Percentiles rank a stretch among this genome's conserved stretches.
Conservation (phyloP, 2,888 invertebrate genomes). For the Protophormia terraenovae region DNA sequence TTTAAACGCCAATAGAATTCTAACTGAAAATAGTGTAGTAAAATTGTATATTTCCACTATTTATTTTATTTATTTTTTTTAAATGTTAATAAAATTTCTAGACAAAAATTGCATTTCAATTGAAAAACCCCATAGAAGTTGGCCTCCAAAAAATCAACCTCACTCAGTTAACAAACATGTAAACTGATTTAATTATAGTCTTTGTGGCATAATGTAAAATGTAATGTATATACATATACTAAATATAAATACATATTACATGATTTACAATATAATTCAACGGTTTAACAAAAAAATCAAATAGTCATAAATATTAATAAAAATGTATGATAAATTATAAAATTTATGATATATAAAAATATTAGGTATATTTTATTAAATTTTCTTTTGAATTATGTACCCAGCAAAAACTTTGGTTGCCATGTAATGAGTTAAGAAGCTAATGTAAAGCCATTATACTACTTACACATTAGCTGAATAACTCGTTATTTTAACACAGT, state of each 20-base stretch:
- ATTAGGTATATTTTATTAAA: too few species aligned
- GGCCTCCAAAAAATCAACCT: conserved; percentile 57
- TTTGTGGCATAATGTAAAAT: conserved; percentile 40
- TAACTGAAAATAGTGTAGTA: neutral
- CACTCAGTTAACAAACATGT: conserved; percentile 44
- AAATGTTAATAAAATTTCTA: conserved; percentile 1
- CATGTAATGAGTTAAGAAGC: too few species aligned
- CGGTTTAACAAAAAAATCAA: neutral
- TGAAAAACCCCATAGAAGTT: conserved; percentile 52
- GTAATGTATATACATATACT: conserved; percentile 1
- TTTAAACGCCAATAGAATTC: neutral
- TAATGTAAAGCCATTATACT: too few species aligned
- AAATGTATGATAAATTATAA: neutral
- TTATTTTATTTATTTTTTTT: neutral
- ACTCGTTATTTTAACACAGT: too few species aligned
- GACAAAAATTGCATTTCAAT: conserved; percentile 33
- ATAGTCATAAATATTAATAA: neutral
- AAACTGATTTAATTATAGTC: conserved; percentile 59
- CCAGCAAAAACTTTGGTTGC: too few species aligned
- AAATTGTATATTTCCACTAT: conserved; percentile 3
- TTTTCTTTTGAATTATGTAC: too few species aligned
- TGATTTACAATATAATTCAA: conserved; percentile 20
- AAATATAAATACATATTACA: conserved; percentile 1
- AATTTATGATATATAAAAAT: neutral
- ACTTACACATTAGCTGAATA: too few species aligned